phyloP scores from a whole-genome alignment of 2,888 invertebrate species.

The Acleris sparsana region DNA sequence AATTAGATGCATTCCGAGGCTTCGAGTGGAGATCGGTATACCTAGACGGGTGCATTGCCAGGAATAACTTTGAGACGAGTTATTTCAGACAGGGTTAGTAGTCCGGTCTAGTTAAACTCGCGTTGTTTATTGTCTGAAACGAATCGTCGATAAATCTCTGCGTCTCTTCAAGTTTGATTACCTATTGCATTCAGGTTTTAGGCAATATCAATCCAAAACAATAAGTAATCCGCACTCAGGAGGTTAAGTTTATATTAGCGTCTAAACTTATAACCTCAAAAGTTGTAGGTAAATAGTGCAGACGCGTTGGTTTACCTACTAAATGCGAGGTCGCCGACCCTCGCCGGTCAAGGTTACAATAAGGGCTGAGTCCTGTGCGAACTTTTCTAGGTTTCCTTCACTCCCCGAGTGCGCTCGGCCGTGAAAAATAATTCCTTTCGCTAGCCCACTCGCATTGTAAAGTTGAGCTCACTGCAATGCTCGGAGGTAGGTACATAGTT shows the following conservation, averaged over 20 bases:
- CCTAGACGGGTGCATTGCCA: conserved; percentile 54
- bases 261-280: conserved; percentile 27
- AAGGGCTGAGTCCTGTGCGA: conserved; percentile 49
- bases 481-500: background rate
- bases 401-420: conserved; percentile 23
- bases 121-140: conserved; percentile 54
- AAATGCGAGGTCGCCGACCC: conserved; percentile 64
- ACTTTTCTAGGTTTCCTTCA: conserved; percentile 25
- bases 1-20: conserved; percentile 83
- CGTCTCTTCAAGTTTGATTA: background rate
- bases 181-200: background rate
- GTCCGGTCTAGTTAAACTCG: conserved; percentile 59
- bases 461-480: too few species aligned
- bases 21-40: conserved; percentile 55
- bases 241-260: background rate
- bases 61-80: conserved; percentile 73
- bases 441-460: conserved; percentile 11
- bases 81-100: conserved; percentile 80
- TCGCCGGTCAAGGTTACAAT: conserved; percentile 68
- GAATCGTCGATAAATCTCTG: conserved; percentile 45
- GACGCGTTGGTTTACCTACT: conserved; percentile 26
- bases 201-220: background rate
- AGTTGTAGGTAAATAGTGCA: conserved; percentile 13
- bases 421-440: conserved; percentile 22
- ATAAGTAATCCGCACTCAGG: background rate